Base-by-base conservation (phyloP, 2,888 invertebrate genomes). In the Leptopilina drosophilae region DNA sequence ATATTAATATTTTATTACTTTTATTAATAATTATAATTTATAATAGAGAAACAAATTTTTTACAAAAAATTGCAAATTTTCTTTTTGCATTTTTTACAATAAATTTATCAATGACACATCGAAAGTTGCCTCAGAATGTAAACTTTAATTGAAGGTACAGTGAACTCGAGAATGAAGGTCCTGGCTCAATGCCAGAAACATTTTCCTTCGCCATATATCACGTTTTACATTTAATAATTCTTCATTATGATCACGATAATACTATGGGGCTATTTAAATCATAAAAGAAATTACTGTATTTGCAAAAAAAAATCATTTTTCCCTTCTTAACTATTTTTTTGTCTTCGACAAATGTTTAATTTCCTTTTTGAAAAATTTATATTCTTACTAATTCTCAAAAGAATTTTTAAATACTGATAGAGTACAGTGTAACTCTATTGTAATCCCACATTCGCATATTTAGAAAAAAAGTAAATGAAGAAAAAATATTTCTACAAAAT, bases 121-220 rank as follows among this genome's bases (percentile, higher is more conserved):
- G 8, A 53, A 14, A 14, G 49, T 53, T 14, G 7, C 69, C n/a
- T 73, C 26, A 73, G 56, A 56, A 56, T 56, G 56, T 56, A 73
- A 73, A 56, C 56, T 73, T 56, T 11, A 26, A 14, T 9, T 11
- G 12, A 40, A 73, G 26, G 73, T 73, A 73, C 73, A 73, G 73
- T 56, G 73, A 73, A 56, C 56, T n/a, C 56, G 53, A 53, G 33
- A 53, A 14, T n/a, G 73, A 33, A 73, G 53, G 33, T 56, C 56
- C 73, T 73, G 73, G 73, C 73, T 56, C 9, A 26, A 26, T 33
- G 73, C 73, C 73, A 73, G 14, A 9, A 33, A 73, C 73, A 73
- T 73, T 33, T 73, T 56, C 33, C 12, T 73, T 26, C 33, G 9
- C 56, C 53, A 73, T 73, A 73, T 56, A 73, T 73, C 33, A 73